phyloP scores from a whole-genome alignment of 2,797 vertebrate genomes.

The Alfaro cultratus region DNA sequence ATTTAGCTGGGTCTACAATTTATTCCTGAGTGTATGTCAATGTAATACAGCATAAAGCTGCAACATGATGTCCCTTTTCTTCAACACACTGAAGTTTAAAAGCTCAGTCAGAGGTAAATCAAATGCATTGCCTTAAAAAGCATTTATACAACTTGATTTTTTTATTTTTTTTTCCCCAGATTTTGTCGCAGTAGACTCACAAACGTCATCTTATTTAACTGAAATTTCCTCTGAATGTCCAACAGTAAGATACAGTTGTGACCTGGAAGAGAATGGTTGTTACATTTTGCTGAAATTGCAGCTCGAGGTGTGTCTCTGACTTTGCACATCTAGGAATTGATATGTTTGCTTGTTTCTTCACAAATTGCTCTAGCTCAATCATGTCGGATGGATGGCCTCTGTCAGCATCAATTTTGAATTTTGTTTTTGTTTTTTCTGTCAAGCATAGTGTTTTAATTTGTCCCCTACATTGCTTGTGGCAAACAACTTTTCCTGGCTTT shows the following conservation, averaged over 20 bases:
- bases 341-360: neutral
- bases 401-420: neutral
- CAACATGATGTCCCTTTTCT: neutral
- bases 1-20: neutral
- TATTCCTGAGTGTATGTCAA: neutral
- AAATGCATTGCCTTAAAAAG: neutral
- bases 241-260: neutral
- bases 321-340: neutral
- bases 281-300: neutral
- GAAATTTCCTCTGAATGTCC: neutral
- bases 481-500: neutral
- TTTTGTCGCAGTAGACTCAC: neutral
- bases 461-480: too few relatives aligned
- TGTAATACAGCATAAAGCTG: neutral
- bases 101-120: neutral
- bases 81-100: neutral
- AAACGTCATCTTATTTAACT: neutral
- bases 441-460: neutral
- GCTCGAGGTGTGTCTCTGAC: neutral
- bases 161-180: too few relatives aligned
- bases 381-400: neutral
- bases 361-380: too few relatives aligned
- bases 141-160: neutral
- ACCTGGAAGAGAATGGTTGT: neutral
- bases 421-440: neutral